Evolutionary conservation across 2,888 invertebrate species (phyloP).

Genomic region (Acronicta aceris): DNA sequence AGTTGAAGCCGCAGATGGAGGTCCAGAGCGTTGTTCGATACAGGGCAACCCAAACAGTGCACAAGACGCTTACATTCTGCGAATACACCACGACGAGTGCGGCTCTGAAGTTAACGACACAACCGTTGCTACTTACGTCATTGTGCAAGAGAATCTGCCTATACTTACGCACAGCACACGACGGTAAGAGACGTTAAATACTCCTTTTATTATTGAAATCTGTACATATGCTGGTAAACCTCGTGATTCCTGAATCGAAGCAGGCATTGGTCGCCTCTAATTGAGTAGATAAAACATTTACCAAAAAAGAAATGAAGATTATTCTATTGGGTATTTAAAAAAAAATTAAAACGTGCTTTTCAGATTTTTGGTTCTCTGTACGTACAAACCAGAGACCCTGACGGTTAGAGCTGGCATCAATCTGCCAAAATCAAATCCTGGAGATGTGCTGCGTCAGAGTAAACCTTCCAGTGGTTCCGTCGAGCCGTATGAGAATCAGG

Average conservation of each 20-base stretch:
- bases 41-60: constrained; percentile 93
- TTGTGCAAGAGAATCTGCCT: constrained; percentile 95
- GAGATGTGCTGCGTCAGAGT: constrained; percentile 81
- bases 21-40: constrained; percentile 91
- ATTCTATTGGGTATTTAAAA: too few relatives aligned
- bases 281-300: too few relatives aligned
- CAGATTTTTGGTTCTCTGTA: constrained; percentile 94
- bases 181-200: constrained; percentile 78
- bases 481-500: constrained; percentile 80
- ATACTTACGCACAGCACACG: constrained; percentile 95
- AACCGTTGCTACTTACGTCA: constrained; percentile 94
- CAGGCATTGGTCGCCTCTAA: too few relatives aligned
- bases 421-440: constrained; percentile 90
- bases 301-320: too few relatives aligned
- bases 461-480: constrained; percentile 79
- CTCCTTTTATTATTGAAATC: too few relatives aligned
- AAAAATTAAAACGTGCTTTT: constrained; percentile 35
- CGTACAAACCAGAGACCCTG: constrained; percentile 94
- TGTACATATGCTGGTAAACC: too few relatives aligned
- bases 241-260: too few relatives aligned
- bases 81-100: constrained; percentile 93
- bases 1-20: constrained; percentile 92
- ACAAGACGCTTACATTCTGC: constrained; percentile 92
- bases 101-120: constrained; percentile 94
- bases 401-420: constrained; percentile 94